A percentile compares a stretch with the other conserved stretches of the same genome.
phyloP scores from a whole-genome alignment of 2,113 vertebrate species.

The Cercocebus atys region DNA sequence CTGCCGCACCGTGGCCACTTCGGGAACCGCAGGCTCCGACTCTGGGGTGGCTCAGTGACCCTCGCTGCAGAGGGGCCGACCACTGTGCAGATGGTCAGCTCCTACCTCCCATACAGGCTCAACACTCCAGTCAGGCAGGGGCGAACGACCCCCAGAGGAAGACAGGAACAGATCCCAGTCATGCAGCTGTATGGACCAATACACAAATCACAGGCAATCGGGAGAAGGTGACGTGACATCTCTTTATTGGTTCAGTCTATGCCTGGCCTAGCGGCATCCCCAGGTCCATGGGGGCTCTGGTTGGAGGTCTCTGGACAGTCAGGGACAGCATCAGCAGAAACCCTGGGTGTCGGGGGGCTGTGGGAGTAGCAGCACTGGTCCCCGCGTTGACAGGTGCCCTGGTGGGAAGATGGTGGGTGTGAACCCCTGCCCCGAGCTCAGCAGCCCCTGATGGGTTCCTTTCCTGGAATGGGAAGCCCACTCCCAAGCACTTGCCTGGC shows the following conservation, averaged over 20 bases:
- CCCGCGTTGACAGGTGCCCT: constrained; percentile 88
- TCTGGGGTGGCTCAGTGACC: accelerated
- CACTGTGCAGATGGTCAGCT: background rate
- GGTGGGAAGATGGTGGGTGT: background rate
- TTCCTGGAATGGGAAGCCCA: background rate
- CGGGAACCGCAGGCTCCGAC: background rate
- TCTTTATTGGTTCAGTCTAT: constrained; percentile 71
- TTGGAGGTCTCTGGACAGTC: background rate
- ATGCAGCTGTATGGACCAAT: background rate
- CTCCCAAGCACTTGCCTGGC: background rate
- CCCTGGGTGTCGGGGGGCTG: accelerated
- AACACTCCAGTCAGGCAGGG: constrained; percentile 71
- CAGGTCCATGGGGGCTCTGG: background rate
- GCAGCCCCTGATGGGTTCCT: background rate
- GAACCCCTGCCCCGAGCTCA: accelerated
- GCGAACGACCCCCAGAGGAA: background rate
- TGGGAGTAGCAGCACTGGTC: constrained; percentile 89
- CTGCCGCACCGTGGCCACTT: constrained; percentile 40
- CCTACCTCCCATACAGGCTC: background rate
- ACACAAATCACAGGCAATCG: background rate
- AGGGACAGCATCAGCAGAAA: background rate
- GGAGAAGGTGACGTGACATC: background rate
- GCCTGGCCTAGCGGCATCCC: background rate
- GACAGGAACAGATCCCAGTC: background rate
- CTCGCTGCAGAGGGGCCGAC: background rate